Evolutionary conservation across 2,113 vertebrate species (phyloP).

Genomic region (Pygoscelis adeliae): DNA sequence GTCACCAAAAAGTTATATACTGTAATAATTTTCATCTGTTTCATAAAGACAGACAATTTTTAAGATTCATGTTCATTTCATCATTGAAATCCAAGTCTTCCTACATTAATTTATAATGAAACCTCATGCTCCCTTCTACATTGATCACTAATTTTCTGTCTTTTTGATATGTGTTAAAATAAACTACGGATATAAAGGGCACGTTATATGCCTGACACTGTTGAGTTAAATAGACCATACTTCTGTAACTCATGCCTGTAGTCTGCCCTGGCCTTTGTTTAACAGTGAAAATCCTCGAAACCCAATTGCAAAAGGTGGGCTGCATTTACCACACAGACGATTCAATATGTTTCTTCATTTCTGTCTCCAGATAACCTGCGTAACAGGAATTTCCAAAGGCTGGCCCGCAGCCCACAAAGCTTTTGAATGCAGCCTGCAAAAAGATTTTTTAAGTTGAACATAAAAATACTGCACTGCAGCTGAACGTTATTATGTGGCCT

Average conservation of each 20-base stretch:
- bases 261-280: slow-evolving; percentile 12
- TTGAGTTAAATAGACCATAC: slow-evolving; percentile 52
- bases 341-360: neutral
- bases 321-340: neutral
- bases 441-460: neutral
- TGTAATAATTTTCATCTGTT: slow-evolving; percentile 64
- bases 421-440: neutral
- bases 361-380: neutral
- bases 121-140: slow-evolving; percentile 52
- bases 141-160: slow-evolving; percentile 67
- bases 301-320: neutral
- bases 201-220: slow-evolving; percentile 53
- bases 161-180: slow-evolving; percentile 71
- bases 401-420: neutral
- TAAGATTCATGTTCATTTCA: slow-evolving; percentile 70
- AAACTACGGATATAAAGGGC: slow-evolving; percentile 70
- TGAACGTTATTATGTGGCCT: neutral
- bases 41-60: slow-evolving; percentile 64
- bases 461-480: neutral
- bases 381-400: neutral
- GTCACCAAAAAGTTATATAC: slow-evolving; percentile 69
- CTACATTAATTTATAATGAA: slow-evolving; percentile 71
- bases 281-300: neutral
- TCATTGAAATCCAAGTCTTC: slow-evolving; percentile 53
- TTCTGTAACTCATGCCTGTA: slow-evolving; percentile 53